These are phyloP conservation scores for Artemia franciscana DNA, from an alignment of 1,140 invertebrate species.

Conservation along the genomic window DNA sequence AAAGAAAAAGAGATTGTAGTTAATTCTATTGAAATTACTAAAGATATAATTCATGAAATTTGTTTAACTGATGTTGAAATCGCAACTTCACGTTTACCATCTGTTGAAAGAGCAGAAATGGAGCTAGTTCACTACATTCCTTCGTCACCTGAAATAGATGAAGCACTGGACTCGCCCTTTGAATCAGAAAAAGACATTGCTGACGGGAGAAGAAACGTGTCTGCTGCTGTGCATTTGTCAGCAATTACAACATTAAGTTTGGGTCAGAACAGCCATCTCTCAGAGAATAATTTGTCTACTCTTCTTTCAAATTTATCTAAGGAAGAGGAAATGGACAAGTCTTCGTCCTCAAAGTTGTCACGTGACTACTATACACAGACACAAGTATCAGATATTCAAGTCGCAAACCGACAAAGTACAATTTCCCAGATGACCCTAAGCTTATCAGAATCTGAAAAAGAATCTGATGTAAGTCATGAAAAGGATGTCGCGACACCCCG, in stretches of 20 bases:
- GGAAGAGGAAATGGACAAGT: neutral
- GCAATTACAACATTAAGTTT: neutral
- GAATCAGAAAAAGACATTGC: neutral
- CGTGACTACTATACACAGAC: slow-evolving; percentile 9
- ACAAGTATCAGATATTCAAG: slow-evolving; percentile 4
- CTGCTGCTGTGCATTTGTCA: neutral
- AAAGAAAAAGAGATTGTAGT: slow-evolving; percentile 28
- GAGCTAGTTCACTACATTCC: slow-evolving; percentile 3
- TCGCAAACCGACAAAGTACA: neutral
- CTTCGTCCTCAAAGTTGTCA: slow-evolving; percentile 3
- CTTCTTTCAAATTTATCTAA: neutral
- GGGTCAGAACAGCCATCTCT: neutral
- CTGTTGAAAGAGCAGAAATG: slow-evolving; percentile 6
- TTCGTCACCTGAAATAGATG: neutral
- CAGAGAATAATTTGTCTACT: neutral
- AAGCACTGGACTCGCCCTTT: neutral
- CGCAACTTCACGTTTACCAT: slow-evolving; percentile 5
- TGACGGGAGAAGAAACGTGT: neutral
- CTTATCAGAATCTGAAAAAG: neutral
- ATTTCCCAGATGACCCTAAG: neutral
- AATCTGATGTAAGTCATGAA: neutral
- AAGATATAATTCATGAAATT: slow-evolving; percentile 4
- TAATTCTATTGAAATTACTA: neutral
- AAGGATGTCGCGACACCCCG: neutral
- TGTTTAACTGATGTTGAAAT: slow-evolving; percentile 2